These are phyloP conservation scores for Oryzias javanicus DNA, from an alignment of 2,113 vertebrate species.

Conservation along the genomic window DNA sequence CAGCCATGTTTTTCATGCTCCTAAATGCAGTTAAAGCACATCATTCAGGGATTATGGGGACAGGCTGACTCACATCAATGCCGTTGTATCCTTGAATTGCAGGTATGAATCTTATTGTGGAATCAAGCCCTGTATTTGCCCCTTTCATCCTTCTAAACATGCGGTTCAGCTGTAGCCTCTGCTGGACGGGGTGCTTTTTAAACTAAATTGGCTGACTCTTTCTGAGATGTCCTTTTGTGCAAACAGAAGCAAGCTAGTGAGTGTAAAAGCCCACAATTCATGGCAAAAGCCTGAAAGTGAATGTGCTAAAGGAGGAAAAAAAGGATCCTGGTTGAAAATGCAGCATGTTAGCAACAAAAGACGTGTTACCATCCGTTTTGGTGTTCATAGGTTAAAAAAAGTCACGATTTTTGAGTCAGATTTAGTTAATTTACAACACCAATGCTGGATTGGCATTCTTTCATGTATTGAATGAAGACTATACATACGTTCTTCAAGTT, in stretches of 20 bases:
- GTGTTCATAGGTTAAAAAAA: no score
- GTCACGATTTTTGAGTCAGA: no score
- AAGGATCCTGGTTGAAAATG: no score
- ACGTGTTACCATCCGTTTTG: no score
- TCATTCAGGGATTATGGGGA: slow-evolving; percentile 35
- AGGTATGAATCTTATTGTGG: slow-evolving; percentile 38
- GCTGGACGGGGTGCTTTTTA: background rate
- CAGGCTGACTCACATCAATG: slow-evolving; percentile 41
- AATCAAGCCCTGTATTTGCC: slow-evolving; percentile 18
- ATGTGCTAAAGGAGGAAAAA: no score
- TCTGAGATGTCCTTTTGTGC: slow-evolving; percentile 24
- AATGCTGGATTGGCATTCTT: no score
- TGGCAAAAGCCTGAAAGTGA: slow-evolving; percentile 5
- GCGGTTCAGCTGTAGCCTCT: slow-evolving; percentile 3
- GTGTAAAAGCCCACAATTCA: slow-evolving; percentile 14
- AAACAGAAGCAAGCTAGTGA: slow-evolving; percentile 25
- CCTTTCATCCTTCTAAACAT: slow-evolving; percentile 14
- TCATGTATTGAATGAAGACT: no score
- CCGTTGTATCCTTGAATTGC: slow-evolving; percentile 30
- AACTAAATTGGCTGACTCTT: background rate
- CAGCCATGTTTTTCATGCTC: slow-evolving; percentile 27
- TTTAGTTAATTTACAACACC: no score
- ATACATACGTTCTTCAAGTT: no score
- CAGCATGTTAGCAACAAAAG: no score
- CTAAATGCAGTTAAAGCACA: slow-evolving; percentile 39